Conservation (phyloP, 2,113 vertebrate genomes). For the Glaucidium brasilianum region DNA sequence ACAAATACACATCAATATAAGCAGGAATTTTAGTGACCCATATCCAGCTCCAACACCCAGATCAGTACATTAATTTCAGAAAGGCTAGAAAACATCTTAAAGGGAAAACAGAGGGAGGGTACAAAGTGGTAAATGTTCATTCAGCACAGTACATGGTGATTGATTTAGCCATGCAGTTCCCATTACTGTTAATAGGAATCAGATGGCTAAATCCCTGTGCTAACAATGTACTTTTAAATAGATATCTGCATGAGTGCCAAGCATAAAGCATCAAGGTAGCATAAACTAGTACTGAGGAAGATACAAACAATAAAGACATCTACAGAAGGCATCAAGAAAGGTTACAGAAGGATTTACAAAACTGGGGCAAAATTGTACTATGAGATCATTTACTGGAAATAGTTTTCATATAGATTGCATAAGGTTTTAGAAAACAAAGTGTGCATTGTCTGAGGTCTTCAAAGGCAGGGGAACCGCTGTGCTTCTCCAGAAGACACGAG, state of each 20-base stretch:
- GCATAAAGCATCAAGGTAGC: neutral
- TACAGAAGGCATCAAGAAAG: neutral
- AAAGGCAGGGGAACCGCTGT: neutral
- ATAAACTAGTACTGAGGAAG: neutral
- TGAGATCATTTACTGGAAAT: neutral
- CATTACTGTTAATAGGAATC: conserved; percentile 61
- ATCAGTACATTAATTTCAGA: neutral
- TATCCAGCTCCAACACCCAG: neutral
- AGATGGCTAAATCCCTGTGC: conserved; percentile 34
- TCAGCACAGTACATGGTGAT: conserved; percentile 25
- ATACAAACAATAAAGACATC: neutral
- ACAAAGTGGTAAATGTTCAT: conserved; percentile 1
- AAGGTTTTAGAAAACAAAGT: neutral
- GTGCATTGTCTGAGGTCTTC: neutral
- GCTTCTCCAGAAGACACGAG: neutral
- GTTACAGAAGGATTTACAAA: neutral
- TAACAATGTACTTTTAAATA: conserved; percentile 50
- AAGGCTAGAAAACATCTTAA: neutral
- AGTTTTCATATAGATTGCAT: neutral
- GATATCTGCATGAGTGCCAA: neutral
- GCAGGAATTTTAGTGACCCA: neutral
- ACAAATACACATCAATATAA: neutral
- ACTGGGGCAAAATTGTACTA: neutral
- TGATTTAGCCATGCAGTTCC: conserved; percentile 28
- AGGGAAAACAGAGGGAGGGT: conserved; percentile 19